These are phyloP conservation scores for Achlya flavicornis DNA, from an alignment of 2,888 invertebrate genomes.

Conservation along the genomic window DNA sequence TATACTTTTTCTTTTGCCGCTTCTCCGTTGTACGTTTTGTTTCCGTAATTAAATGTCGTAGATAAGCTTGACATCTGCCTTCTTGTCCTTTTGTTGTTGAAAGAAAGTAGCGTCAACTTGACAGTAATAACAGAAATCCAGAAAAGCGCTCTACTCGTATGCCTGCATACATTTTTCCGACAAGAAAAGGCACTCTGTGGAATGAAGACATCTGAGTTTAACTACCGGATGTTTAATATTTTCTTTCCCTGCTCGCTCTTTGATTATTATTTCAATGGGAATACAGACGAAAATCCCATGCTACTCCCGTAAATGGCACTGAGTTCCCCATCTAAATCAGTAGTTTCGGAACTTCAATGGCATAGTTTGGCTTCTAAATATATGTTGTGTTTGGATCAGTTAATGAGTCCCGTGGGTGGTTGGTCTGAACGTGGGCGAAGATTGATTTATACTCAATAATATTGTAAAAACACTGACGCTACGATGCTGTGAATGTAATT, in stretches of 20 bases:
- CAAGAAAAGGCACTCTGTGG: constrained; percentile 63
- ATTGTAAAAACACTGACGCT: constrained; percentile 10
- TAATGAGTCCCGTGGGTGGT: constrained; percentile 47
- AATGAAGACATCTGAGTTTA: constrained; percentile 53
- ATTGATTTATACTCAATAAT: constrained; percentile 32
- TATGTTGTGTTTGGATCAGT: constrained; percentile 41
- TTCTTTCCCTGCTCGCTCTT: constrained; percentile 10
- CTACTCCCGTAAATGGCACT: constrained; percentile 16
- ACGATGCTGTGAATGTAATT: not conserved
- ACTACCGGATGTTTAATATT: constrained; percentile 64
- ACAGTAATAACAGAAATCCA: constrained; percentile 25
- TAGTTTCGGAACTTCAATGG: constrained; percentile 41
- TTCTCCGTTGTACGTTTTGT: constrained; percentile 3
- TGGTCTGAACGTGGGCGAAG: constrained; percentile 32
- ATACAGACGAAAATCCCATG: constrained; percentile 23
- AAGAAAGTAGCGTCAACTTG: constrained; percentile 14
- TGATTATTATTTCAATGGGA: constrained; percentile 22
- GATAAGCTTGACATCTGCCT: not conserved
- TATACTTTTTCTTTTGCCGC: constrained; percentile 8
- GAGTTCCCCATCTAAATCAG: constrained; percentile 31
- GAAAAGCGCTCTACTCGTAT: constrained; percentile 25
- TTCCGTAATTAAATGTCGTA: constrained; percentile 6
- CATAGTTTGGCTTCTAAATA: constrained; percentile 41
- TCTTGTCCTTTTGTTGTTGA: not conserved
- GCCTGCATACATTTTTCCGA: constrained; percentile 38